A percentile compares a stretch with the other conserved stretches of the same genome.
Conservation (phyloP, 2,797 vertebrate species). For the Poeciliopsis infans region DNA sequence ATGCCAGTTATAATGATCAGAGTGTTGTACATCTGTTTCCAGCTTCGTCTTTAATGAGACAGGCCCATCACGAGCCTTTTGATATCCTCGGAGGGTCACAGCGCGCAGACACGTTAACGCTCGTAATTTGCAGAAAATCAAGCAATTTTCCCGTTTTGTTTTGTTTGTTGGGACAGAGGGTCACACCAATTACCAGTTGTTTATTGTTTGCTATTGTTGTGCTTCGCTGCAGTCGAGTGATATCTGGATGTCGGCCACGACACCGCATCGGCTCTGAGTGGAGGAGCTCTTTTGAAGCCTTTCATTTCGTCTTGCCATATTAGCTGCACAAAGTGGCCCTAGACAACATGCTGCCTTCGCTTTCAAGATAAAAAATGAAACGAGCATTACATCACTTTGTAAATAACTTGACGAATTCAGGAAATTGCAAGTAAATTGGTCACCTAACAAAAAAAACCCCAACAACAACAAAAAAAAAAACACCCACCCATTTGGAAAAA, state of each 20-base stretch:
- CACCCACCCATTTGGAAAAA: constrained; percentile 69
- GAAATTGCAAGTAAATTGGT: constrained; percentile 80
- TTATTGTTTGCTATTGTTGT: constrained; percentile 76
- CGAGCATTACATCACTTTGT: constrained; percentile 79
- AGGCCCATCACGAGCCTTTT: constrained; percentile 68
- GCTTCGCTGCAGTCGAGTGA: constrained; percentile 74
- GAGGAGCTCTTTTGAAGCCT: constrained; percentile 78
- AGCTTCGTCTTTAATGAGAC: constrained; percentile 67
- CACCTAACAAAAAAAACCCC: constrained; percentile 56
- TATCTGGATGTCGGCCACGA: constrained; percentile 77
- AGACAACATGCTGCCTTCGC: constrained; percentile 74
- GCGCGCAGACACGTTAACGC: constrained; percentile 56
- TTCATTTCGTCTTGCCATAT: constrained; percentile 81
- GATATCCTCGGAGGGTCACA: constrained; percentile 68
- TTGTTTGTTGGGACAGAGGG: constrained; percentile 64
- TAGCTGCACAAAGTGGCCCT: constrained; percentile 73
- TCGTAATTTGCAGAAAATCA: constrained; percentile 74
- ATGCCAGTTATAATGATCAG: constrained; percentile 60
- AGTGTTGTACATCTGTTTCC: constrained; percentile 47
- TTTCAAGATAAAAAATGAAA: constrained; percentile 82
- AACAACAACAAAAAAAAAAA: constrained; percentile 6
- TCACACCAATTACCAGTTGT: constrained; percentile 75
- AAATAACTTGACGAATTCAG: constrained; percentile 79
- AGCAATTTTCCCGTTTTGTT: constrained; percentile 39
- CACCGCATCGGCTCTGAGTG: constrained; percentile 75